Conservation (phyloP, 2,113 vertebrate species). For the Callopanchax toddi region DNA sequence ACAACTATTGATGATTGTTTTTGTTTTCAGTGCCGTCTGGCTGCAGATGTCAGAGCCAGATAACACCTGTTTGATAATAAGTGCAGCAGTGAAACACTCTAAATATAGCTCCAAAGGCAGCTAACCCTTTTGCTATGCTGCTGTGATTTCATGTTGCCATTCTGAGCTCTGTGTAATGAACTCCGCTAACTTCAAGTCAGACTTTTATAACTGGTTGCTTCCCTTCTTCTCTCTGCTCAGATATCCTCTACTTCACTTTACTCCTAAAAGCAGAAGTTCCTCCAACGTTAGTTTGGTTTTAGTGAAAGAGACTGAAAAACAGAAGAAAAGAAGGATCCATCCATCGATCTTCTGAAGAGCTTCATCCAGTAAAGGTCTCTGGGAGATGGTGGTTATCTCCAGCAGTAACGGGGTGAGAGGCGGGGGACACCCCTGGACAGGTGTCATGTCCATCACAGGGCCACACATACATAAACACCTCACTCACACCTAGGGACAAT, state of each 20-base stretch:
- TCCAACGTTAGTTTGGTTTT: too few species aligned
- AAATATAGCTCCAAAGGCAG: background rate
- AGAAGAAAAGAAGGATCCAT: too few species aligned
- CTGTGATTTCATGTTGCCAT: background rate
- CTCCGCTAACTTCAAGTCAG: background rate
- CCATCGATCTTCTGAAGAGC: too few species aligned
- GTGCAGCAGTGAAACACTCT: background rate
- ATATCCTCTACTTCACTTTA: background rate
- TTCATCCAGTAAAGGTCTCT: too few species aligned
- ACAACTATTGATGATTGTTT: background rate
- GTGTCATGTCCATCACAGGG: too few species aligned
- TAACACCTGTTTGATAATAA: conserved; percentile 5
- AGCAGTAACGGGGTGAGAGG: too few species aligned
- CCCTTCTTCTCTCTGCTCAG: background rate
- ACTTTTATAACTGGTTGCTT: background rate
- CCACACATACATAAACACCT: too few species aligned
- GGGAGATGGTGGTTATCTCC: too few species aligned
- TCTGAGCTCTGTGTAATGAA: background rate
- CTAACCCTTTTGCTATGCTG: background rate
- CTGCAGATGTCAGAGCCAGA: background rate
- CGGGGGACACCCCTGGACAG: too few species aligned
- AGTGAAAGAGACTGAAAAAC: too few species aligned
- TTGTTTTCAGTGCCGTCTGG: background rate
- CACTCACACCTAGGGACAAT: too few species aligned
- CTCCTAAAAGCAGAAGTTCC: too few species aligned